Conservation (phyloP, 1,140 invertebrate species). For the Listronotus oregonensis region DNA sequence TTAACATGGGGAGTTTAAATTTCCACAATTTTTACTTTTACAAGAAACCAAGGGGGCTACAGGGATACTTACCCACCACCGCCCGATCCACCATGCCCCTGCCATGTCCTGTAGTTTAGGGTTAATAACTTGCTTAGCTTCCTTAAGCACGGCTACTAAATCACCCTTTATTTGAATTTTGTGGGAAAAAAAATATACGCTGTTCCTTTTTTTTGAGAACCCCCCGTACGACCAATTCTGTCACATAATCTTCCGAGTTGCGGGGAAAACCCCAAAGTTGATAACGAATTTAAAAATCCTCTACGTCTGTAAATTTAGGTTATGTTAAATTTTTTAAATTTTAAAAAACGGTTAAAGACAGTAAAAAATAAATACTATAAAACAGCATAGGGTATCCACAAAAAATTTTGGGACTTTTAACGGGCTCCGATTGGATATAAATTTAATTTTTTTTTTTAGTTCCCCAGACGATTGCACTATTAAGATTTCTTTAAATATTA, state of each 20-base stretch:
- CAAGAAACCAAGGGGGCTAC: neutral
- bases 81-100: conserved; percentile 52
- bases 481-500: too few species aligned
- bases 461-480: too few species aligned
- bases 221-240: conserved; percentile 96
- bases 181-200: conserved; percentile 96
- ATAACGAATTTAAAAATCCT: conserved; percentile 99
- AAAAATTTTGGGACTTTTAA: too few species aligned
- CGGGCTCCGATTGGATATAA: too few species aligned
- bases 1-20: too few species aligned
- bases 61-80: conserved; percentile 18
- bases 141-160: conserved; percentile 87
- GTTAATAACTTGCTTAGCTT: conserved; percentile 92
- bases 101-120: conserved; percentile 71
- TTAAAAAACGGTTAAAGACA: too few species aligned
- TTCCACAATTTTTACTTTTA: too few species aligned
- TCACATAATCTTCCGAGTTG: conserved; percentile 99
- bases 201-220: conserved; percentile 93
- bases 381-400: too few species aligned
- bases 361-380: too few species aligned
- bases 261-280: conserved; percentile 99
- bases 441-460: too few species aligned
- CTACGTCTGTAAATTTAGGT: conserved; percentile 82
- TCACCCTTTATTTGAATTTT: conserved; percentile 93
- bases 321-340: neutral